phyloP scores from a whole-genome alignment of 2,888 invertebrate species.

The Heliconius sara region DNA sequence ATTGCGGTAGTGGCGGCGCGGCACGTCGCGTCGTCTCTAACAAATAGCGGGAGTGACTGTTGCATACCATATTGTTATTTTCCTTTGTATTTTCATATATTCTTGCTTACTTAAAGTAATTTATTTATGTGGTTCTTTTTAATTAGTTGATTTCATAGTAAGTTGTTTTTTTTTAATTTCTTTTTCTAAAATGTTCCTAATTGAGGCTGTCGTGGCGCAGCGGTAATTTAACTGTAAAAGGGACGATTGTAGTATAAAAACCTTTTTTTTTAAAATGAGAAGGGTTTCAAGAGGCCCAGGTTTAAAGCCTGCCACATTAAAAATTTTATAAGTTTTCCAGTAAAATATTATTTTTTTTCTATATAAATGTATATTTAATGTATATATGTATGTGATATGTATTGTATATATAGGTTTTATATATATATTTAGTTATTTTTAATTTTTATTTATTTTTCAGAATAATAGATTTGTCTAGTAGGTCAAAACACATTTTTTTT shows the following conservation, averaged over 20 bases:
- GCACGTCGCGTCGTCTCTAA: slow-evolving; percentile 18
- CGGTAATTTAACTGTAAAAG: too few relatives aligned
- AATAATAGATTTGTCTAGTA: neutral
- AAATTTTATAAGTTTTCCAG: too few relatives aligned
- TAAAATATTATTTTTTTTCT: too few relatives aligned
- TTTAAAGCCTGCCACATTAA: too few relatives aligned
- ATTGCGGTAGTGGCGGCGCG: slow-evolving; percentile 17
- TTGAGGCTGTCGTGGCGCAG: neutral
- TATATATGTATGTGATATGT: too few relatives aligned
- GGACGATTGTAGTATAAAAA: too few relatives aligned
- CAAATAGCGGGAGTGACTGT: slow-evolving; percentile 13
- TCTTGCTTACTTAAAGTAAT: slow-evolving; percentile 1
- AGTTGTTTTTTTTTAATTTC: neutral
- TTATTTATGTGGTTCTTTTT: neutral
- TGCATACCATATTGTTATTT: slow-evolving; percentile 25
- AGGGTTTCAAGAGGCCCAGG: too few relatives aligned
- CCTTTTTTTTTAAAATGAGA: too few relatives aligned
- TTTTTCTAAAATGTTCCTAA: neutral
- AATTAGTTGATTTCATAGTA: neutral
- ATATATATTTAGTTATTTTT: too few relatives aligned
- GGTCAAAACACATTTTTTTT: neutral
- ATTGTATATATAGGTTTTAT: too few relatives aligned
- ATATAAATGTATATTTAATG: too few relatives aligned
- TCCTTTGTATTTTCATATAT: slow-evolving; percentile 18
- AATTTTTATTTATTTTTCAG: too few relatives aligned